Conservation (phyloP, 2,888 invertebrate species). For the Cryptus armator region DNA sequence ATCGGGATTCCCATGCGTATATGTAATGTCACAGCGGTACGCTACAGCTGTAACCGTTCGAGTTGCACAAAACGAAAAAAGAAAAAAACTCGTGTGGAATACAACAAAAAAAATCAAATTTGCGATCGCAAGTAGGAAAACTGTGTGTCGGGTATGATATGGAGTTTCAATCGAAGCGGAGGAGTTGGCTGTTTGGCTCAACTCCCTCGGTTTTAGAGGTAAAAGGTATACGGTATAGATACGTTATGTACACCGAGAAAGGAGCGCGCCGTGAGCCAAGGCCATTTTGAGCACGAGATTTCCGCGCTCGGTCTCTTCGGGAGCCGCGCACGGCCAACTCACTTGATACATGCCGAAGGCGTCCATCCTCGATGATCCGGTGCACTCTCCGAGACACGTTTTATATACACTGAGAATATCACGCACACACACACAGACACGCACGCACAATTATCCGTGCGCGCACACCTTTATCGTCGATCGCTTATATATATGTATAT, state of each 20-base stretch:
- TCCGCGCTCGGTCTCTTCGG: conserved; percentile 63
- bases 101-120: neutral
- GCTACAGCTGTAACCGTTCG: conserved; percentile 8
- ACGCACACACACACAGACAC: conserved; percentile 22
- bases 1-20: neutral
- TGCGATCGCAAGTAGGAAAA: conserved; percentile 46
- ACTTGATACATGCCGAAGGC: conserved; percentile 84
- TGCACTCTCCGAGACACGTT: conserved; percentile 45
- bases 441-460: conserved; percentile 4
- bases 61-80: neutral
- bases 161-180: conserved; percentile 48
- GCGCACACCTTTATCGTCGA: conserved; percentile 31
- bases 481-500: neutral
- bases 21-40: conserved; percentile 5
- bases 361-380: conserved; percentile 79
- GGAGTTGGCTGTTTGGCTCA: conserved; percentile 14
- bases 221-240: conserved; percentile 13
- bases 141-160: conserved; percentile 27
- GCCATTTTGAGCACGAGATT: conserved; percentile 79
- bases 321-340: conserved; percentile 74
- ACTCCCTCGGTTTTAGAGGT: conserved; percentile 6
- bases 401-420: conserved; percentile 29
- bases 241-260: conserved; percentile 68
- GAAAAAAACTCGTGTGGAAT: neutral
- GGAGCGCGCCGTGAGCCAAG: conserved; percentile 75